Base-by-base conservation (phyloP, 2,113 vertebrate species). In the Pygoscelis antarcticus region DNA sequence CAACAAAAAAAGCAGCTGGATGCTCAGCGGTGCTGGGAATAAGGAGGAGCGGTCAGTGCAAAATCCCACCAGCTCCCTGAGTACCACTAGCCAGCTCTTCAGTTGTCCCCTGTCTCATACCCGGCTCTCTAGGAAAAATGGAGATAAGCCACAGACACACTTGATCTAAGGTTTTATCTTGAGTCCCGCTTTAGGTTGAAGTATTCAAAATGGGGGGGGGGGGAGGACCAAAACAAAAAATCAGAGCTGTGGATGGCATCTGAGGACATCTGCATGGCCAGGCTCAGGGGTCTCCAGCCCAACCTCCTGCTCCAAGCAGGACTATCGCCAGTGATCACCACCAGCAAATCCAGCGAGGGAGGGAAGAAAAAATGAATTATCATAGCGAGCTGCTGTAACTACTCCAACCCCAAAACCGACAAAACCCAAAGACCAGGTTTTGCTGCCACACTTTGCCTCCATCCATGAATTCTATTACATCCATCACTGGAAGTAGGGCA, bases 401-500 rank as follows among this genome's bases (percentile, higher is more conserved):
- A 51, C 52, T 87, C 55, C 89, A 90, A 78, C 51, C 58, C 54
- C 19, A 71, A 90, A 87, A n/a, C 36, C 6, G 7, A 34, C n/a
- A 46, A 52, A 92, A 34, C 60, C 80, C 79, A 91, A 72, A 95
- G 96, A 61, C 16, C 76, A 96, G 36, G 91, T 92, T 94, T 90
- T 96, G 72, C 87, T 93, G 96, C 91, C 68, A 87, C 20, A 7
- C 54, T 93, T 83, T 87, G 80, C 74, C 44, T 96, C 90, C 79
- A 89, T 93, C 88, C 79, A 29, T 47, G 65, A 71, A 49, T 95
- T 91, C 89, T 83, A 71, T 81, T 70, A 77, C 58, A 90, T 86
- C 95, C 69, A 61, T 69, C 2, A 7, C 87, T 93, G 58, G 54
- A 88, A 97, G 77, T 70, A 94, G 95, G 94, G 97, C 95, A 92